phyloP scores from a whole-genome alignment of 2,797 vertebrate genomes.

The Orientallactaga sibirica region DNA sequence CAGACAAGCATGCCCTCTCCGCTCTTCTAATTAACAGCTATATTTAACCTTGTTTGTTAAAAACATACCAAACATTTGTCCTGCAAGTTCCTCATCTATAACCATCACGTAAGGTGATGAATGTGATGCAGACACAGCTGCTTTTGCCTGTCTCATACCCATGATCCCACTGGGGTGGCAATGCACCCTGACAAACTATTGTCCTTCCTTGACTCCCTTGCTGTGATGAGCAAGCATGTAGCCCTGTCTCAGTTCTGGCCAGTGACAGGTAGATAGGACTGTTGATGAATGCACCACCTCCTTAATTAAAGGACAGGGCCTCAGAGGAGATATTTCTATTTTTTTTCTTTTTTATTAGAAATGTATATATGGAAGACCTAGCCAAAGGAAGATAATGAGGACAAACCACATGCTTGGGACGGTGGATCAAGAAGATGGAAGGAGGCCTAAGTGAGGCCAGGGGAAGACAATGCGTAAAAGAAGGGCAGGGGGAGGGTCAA shows the following conservation, averaged over 20 bases:
- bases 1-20: not conserved
- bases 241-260: not conserved
- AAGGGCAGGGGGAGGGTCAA: no score
- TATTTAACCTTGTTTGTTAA: not conserved
- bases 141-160: not conserved
- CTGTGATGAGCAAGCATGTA: not conserved
- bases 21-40: not conserved
- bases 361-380: not conserved
- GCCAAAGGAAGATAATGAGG: not conserved
- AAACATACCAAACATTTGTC: not conserved
- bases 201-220: not conserved
- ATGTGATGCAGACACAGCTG: not conserved
- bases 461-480: no score
- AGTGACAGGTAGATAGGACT: not conserved
- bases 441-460: no score
- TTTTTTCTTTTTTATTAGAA: not conserved
- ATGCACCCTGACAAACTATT: not conserved
- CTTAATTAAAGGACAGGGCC: not conserved
- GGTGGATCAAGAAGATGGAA: not conserved
- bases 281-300: not conserved
- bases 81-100: not conserved
- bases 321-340: not conserved
- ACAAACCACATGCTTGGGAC: not conserved
- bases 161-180: not conserved
- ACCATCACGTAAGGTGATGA: not conserved